A percentile compares a stretch with the other conserved stretches of the same genome.
Conservation (phyloP, 2,113 vertebrate species). For the Platichthys stellatus region DNA sequence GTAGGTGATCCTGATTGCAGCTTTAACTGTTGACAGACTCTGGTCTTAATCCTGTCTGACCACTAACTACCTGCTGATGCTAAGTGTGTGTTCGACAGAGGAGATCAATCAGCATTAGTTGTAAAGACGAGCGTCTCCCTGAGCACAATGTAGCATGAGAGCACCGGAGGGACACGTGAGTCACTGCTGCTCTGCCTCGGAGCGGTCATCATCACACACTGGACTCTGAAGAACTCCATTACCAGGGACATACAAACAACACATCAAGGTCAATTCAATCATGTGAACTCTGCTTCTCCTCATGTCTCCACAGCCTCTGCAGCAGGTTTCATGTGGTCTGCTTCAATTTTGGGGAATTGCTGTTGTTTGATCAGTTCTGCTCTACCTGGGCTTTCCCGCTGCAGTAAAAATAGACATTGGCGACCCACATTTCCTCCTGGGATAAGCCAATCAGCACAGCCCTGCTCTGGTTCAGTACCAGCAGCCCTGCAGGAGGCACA, state of each 20-base stretch:
- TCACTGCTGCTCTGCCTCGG: slow-evolving; percentile 29
- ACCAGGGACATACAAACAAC: no score
- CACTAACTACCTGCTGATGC: slow-evolving; percentile 6
- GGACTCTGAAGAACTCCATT: neutral
- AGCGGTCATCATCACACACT: slow-evolving; percentile 18
- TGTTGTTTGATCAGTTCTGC: slow-evolving; percentile 5
- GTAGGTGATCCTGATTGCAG: neutral
- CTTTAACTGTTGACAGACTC: slow-evolving; percentile 9
- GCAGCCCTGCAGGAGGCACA: slow-evolving; percentile 33
- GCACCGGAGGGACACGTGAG: slow-evolving; percentile 45
- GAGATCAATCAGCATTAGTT: slow-evolving; percentile 49
- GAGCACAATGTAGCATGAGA: slow-evolving; percentile 24
- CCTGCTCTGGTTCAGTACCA: slow-evolving; percentile 57
- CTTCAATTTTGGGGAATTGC: neutral
- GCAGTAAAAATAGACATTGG: slow-evolving; percentile 62
- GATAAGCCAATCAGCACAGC: slow-evolving; percentile 61
- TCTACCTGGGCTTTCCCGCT: slow-evolving; percentile 56
- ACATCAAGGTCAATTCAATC: no score
- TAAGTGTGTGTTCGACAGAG: slow-evolving; percentile 22
- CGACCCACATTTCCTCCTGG: slow-evolving; percentile 71
- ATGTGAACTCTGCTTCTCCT: neutral
- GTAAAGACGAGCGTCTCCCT: slow-evolving; percentile 38
- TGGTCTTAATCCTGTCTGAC: slow-evolving; percentile 38
- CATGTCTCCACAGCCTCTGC: neutral
- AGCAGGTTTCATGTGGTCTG: neutral